These are phyloP conservation scores for Macaria liturata DNA, from an alignment of 2,888 invertebrate genomes.

Conservation along the genomic window DNA sequence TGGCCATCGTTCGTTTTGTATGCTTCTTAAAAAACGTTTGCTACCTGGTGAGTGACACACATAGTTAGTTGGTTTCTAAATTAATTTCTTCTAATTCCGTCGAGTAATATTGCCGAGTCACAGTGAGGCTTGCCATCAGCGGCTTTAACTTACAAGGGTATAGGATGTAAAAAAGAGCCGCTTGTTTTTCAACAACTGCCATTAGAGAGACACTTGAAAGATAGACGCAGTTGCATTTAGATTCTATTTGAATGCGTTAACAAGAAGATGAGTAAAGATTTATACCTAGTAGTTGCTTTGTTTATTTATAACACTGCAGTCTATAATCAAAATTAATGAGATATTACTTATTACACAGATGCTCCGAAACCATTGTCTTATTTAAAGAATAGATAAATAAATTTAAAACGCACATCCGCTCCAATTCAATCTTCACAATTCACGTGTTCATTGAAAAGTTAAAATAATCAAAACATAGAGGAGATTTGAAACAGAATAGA, in stretches of 20 bases:
- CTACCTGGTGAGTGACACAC: slow-evolving; percentile 63
- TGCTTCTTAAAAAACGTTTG: slow-evolving; percentile 44
- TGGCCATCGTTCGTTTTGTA: slow-evolving; percentile 47
- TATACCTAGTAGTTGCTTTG: too few species aligned
- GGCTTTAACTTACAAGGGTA: slow-evolving; percentile 58
- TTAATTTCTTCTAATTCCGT: slow-evolving; percentile 73
- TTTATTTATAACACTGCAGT: too few species aligned
- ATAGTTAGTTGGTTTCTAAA: slow-evolving; percentile 60
- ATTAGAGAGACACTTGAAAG: slow-evolving; percentile 77
- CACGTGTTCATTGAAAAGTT: slow-evolving; percentile 67
- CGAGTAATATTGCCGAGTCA: slow-evolving; percentile 71
- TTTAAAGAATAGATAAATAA: too few species aligned
- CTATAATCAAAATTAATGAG: too few species aligned
- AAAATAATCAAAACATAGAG: slow-evolving; percentile 73
- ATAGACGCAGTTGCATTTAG: slow-evolving; percentile 55
- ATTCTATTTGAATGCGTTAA: slow-evolving; percentile 30
- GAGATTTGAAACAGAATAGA: slow-evolving; percentile 79
- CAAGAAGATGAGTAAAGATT: slow-evolving; percentile 3
- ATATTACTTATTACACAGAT: too few species aligned
- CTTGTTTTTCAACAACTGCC: slow-evolving; percentile 68
- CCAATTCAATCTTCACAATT: slow-evolving; percentile 51
- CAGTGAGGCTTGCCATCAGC: slow-evolving; percentile 65
- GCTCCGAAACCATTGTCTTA: too few species aligned
- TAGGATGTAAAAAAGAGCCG: slow-evolving; percentile 51
- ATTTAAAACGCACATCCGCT: slow-evolving; percentile 37